Conservation (phyloP, 2,888 invertebrate genomes). For the Lasiommata megera region DNA sequence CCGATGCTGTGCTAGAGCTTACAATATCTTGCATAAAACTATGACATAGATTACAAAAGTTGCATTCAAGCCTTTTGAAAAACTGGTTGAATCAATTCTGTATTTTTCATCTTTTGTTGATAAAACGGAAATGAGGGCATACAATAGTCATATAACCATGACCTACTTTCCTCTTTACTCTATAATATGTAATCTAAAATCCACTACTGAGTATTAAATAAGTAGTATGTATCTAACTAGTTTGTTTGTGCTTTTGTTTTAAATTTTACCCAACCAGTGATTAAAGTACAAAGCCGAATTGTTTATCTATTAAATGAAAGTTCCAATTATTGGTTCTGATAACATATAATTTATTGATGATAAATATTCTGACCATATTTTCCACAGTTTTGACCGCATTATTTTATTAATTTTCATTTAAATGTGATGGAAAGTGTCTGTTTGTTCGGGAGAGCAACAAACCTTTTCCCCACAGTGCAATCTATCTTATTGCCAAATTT, state of each 20-base stretch:
- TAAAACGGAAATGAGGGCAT: conserved; percentile 26
- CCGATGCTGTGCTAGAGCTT: too few species aligned
- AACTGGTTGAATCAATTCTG: conserved; percentile 28
- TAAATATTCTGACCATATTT: too few species aligned
- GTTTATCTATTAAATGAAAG: too few species aligned
- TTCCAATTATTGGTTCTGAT: too few species aligned
- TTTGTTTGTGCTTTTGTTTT: conserved; percentile 1
- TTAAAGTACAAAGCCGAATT: not conserved
- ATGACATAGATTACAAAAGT: conserved; percentile 24
- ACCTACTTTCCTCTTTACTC: conserved; percentile 17
- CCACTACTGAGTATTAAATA: not conserved
- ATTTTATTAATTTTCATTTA: too few species aligned
- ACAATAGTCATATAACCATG: conserved; percentile 25
- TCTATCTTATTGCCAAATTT: too few species aligned
- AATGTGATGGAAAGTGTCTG: too few species aligned
- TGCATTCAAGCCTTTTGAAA: conserved; percentile 26
- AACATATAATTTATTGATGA: too few species aligned
- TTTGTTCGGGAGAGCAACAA: too few species aligned
- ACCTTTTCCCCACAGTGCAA: too few species aligned
- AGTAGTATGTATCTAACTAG: not conserved
- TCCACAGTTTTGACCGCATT: too few species aligned
- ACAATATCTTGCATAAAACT: conserved; percentile 17
- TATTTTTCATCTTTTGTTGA: conserved; percentile 32
- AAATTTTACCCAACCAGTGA: not conserved
- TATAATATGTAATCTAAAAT: conserved; percentile 21